A percentile compares a stretch with the other conserved stretches of the same genome.
These are phyloP conservation scores for Melipona quadrifasciata DNA, from an alignment of 1,140 invertebrate genomes.

Conservation along the genomic window DNA sequence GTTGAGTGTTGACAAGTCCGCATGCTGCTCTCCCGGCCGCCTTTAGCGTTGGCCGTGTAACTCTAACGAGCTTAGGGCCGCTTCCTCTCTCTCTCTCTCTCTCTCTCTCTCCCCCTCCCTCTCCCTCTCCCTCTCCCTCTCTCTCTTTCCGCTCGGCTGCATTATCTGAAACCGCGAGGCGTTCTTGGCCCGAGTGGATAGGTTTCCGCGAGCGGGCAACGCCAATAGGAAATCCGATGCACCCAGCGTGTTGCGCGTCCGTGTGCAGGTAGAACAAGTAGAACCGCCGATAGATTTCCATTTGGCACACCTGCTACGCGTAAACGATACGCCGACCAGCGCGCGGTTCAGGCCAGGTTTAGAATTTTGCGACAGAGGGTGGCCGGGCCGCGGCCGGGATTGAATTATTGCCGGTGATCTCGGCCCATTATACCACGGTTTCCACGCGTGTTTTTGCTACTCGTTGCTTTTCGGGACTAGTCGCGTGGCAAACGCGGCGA, in stretches of 20 bases:
- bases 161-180: conserved; percentile 69
- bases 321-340: conserved; percentile 42
- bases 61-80: conserved; percentile 75
- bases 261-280: conserved; percentile 39
- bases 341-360: conserved; percentile 3
- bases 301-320: conserved; percentile 49
- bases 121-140: not conserved
- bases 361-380: conserved; percentile 37
- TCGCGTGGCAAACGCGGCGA: not conserved
- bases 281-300: conserved; percentile 43
- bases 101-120: not conserved
- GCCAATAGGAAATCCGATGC: conserved; percentile 45
- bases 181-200: conserved; percentile 61
- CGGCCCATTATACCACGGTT: conserved; percentile 15
- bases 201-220: conserved; percentile 36
- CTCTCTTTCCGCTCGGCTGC: conserved; percentile 61
- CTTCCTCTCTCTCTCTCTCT: conserved; percentile 21
- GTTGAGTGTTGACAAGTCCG: conserved; percentile 78
- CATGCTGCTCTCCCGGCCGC: conserved; percentile 68
- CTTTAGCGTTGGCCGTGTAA: conserved; percentile 72
- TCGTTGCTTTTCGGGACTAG: not conserved
- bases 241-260: not conserved
- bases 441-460: not conserved
- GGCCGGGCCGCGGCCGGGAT: conserved; percentile 1
- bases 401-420: conserved; percentile 45